phyloP scores from a whole-genome alignment of 1,140 invertebrate species.

The Cydia amplana region DNA sequence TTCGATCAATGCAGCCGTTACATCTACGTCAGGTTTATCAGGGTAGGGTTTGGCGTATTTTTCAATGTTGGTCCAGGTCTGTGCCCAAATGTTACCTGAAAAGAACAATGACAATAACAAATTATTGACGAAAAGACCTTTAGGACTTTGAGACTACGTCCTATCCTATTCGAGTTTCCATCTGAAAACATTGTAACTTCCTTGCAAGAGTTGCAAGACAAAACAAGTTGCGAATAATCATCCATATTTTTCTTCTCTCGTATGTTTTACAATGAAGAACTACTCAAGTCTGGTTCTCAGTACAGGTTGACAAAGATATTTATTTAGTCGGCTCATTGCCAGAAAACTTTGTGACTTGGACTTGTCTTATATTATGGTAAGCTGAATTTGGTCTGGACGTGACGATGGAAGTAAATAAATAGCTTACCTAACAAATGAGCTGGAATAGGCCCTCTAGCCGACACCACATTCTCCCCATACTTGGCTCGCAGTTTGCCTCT shows the following conservation, averaged over 20 bases:
- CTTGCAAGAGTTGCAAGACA: too few species aligned
- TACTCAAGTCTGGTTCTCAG: too few species aligned
- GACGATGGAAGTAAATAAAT: neutral
- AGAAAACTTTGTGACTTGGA: too few species aligned
- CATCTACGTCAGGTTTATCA: slow-evolving; percentile 85
- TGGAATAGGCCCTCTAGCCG: slow-evolving; percentile 89
- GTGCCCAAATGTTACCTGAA: slow-evolving; percentile 95
- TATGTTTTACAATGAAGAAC: too few species aligned
- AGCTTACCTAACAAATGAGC: slow-evolving; percentile 89
- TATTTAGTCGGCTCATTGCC: too few species aligned
- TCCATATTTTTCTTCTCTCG: too few species aligned
- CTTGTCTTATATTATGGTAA: too few species aligned
- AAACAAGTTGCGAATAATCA: too few species aligned
- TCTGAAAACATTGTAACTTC: too few species aligned
- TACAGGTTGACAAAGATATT: neutral
- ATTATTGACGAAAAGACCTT: neutral
- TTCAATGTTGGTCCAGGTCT: slow-evolving; percentile 90
- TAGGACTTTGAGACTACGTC: too few species aligned
- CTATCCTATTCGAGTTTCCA: too few species aligned
- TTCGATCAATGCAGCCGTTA: slow-evolving; percentile 84
- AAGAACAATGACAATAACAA: slow-evolving; percentile 35
- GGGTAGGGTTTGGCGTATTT: slow-evolving; percentile 87
- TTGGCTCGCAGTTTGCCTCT: slow-evolving; percentile 84
- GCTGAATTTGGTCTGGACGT: too few species aligned
- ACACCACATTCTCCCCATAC: slow-evolving; percentile 85